phyloP scores from a whole-genome alignment of 2,797 vertebrate species.

The Carcharodon carcharias region DNA sequence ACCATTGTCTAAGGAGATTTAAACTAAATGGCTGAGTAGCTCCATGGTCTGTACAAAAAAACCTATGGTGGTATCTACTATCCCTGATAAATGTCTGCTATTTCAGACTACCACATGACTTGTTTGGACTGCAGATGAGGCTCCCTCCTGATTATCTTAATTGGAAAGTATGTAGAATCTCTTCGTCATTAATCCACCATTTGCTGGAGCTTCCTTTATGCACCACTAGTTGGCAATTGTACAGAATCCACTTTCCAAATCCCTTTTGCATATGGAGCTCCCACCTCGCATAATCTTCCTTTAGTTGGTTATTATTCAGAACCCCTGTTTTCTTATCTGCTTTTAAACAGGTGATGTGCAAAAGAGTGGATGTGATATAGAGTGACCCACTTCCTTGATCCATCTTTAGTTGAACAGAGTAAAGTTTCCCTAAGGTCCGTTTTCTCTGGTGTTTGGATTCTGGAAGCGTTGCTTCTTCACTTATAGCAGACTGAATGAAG shows the following conservation, averaged over 20 bases:
- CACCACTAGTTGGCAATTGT: not conserved
- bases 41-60: not conserved
- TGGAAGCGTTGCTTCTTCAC: not conserved
- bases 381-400: not conserved
- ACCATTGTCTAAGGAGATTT: not conserved
- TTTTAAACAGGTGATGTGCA: not conserved
- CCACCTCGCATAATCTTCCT: not conserved
- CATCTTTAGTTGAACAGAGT: not conserved
- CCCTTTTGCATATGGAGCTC: not conserved
- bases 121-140: not conserved
- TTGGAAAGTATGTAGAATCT: not conserved
- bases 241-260: not conserved
- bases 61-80: no score
- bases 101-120: not conserved
- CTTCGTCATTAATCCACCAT: not conserved
- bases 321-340: not conserved
- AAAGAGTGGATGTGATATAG: not conserved
- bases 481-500: not conserved
- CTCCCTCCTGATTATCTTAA: not conserved
- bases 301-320: not conserved
- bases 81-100: not conserved
- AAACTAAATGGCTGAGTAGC: not conserved
- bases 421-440: not conserved
- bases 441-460: not conserved
- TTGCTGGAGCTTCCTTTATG: not conserved